Evolutionary conservation across 2,113 vertebrate genomes (phyloP).

Genomic region (Tragelaphus imberbis): DNA sequence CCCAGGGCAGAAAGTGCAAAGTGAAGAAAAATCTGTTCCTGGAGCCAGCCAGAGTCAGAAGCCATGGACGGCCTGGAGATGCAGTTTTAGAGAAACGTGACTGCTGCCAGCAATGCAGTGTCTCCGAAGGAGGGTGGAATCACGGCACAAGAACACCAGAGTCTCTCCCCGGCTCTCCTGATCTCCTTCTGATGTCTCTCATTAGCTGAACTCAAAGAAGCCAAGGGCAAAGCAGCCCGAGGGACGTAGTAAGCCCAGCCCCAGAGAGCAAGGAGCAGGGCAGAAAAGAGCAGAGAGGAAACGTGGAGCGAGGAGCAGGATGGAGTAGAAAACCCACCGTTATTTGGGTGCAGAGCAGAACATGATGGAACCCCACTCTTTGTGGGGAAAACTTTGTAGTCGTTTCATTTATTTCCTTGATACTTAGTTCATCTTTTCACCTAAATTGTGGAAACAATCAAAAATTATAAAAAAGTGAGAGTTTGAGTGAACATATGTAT

Average conservation of each 20-base stretch:
- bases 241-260: accelerated
- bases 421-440: neutral
- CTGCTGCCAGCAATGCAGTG: neutral
- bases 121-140: neutral
- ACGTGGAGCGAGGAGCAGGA: no score
- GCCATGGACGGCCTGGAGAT: neutral
- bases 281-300: neutral
- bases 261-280: neutral
- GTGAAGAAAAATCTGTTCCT: neutral
- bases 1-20: neutral
- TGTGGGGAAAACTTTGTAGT: neutral
- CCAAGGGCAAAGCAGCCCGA: neutral
- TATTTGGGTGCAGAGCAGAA: neutral
- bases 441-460: neutral
- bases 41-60: neutral
- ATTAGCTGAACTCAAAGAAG: neutral
- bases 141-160: neutral
- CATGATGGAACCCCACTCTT: neutral
- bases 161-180: neutral
- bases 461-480: neutral
- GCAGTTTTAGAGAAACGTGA: neutral
- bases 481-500: neutral
- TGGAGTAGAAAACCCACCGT: neutral
- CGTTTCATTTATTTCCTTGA: neutral
- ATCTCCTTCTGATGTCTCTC: neutral